phyloP scores from a whole-genome alignment of 2,797 vertebrate species.

The Rhinogobio ventralis region DNA sequence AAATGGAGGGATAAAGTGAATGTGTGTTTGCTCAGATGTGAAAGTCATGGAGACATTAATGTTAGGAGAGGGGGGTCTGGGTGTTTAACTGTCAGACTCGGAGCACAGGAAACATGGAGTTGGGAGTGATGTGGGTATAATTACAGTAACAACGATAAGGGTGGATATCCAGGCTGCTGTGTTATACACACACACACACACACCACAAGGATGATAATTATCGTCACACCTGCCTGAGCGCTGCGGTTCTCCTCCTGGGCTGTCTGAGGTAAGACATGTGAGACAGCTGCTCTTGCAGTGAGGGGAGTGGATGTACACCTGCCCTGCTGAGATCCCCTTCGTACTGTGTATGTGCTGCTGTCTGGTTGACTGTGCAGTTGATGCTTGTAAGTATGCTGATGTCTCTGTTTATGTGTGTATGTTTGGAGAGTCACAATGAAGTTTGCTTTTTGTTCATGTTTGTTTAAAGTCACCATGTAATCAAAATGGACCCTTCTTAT shows the following conservation, averaged over 20 bases:
- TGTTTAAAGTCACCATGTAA: not conserved
- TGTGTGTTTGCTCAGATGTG: constrained; percentile 35
- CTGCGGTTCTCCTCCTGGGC: constrained; percentile 28
- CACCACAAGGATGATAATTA: constrained; percentile 51
- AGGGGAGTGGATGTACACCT: constrained; percentile 19
- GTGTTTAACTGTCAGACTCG: constrained; percentile 26
- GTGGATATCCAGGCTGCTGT: not conserved
- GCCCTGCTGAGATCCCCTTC: constrained; percentile 19
- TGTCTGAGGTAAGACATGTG: constrained; percentile 32
- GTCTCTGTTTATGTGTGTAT: not conserved
- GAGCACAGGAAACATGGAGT: not conserved
- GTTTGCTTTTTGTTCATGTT: not conserved
- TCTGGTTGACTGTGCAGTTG: constrained; percentile 27
- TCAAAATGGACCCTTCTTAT: not conserved
- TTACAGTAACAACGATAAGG: constrained; percentile 3
- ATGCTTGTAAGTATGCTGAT: not conserved
- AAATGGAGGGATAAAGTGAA: constrained; percentile 33
- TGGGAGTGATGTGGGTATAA: constrained; percentile 14
- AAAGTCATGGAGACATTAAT: constrained; percentile 36
- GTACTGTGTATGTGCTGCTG: not conserved
- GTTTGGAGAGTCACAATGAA: not conserved
- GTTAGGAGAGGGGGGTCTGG: constrained; percentile 11
- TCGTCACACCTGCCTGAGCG: constrained; percentile 47
- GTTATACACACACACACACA: constrained; percentile 11
- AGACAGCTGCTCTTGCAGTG: constrained; percentile 31